A percentile compares a stretch with the other conserved stretches of the same genome.
These are phyloP conservation scores for Microctonus brassicae DNA, from an alignment of 2,888 invertebrate genomes.

Conservation along the genomic window DNA sequence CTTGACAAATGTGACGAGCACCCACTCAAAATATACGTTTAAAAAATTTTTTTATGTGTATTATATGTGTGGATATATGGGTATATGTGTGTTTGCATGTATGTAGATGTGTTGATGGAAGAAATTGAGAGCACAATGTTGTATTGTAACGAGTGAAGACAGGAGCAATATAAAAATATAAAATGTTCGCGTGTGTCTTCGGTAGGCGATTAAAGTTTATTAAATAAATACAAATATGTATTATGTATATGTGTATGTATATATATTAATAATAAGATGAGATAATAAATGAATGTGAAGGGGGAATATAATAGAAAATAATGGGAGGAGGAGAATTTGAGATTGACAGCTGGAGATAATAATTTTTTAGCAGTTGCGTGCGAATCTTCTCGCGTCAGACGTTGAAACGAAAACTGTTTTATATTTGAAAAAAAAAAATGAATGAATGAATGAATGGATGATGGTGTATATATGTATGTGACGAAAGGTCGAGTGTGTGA, in stretches of 20 bases:
- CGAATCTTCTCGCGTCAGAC: neutral
- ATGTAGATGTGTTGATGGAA: neutral
- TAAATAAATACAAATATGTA: no score
- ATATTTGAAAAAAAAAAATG: conserved; percentile 32
- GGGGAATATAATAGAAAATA: neutral
- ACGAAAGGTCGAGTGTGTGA: conserved; percentile 4
- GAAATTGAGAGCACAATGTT: neutral
- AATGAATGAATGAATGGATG: conserved; percentile 8
- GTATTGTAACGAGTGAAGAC: conserved; percentile 23
- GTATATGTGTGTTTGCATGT: no score
- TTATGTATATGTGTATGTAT: no score
- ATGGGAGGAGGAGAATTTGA: neutral
- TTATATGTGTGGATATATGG: no score
- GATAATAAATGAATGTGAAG: neutral
- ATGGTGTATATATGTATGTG: no score
- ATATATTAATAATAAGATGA: no score
- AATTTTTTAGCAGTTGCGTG: conserved; percentile 10
- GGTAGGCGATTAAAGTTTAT: conserved; percentile 25
- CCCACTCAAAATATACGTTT: no score
- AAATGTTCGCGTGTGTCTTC: conserved; percentile 32
- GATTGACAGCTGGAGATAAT: neutral
- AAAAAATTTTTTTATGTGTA: no score
- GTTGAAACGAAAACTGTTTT: conserved; percentile 20
- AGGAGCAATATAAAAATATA: conserved; percentile 2
- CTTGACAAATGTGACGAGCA: conserved; percentile 32